phyloP scores from a whole-genome alignment of 2,113 vertebrate species.

The Poeciliopsis retropinna region DNA sequence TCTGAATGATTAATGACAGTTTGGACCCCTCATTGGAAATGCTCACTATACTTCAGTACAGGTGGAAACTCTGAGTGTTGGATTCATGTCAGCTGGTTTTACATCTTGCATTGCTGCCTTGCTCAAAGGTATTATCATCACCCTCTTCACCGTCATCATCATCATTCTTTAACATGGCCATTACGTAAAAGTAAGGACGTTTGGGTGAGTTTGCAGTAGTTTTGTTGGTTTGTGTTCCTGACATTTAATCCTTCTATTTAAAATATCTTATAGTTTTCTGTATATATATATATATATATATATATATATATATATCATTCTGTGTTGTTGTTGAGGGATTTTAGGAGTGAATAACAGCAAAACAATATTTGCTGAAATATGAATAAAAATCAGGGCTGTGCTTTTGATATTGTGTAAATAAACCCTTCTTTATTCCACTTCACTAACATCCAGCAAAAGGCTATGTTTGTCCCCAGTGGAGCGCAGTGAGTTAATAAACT shows the following conservation, averaged over 20 bases:
- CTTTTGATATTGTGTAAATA: not conserved
- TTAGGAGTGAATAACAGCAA: not conserved
- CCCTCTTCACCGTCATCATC: not conserved
- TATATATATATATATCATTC: too few relatives aligned
- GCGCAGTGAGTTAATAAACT: not conserved
- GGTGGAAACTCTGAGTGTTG: conserved; percentile 11
- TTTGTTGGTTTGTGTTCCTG: not conserved
- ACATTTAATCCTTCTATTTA: not conserved
- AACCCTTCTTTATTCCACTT: not conserved
- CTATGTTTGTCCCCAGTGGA: not conserved
- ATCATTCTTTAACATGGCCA: not conserved
- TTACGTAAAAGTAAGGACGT: not conserved
- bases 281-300: too few relatives aligned
- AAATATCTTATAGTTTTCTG: not conserved
- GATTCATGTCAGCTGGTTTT: conserved; percentile 6
- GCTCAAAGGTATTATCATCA: not conserved
- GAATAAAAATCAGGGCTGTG: not conserved
- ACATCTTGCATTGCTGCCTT: not conserved
- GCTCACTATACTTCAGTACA: not conserved
- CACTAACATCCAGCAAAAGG: not conserved
- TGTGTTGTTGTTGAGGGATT: not conserved
- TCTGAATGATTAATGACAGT: not conserved
- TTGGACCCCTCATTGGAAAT: conserved; percentile 1
- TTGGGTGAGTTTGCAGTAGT: not conserved
- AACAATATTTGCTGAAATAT: not conserved